phyloP scores from a whole-genome alignment of 2,888 invertebrate genomes.

The Hololepta plana region DNA sequence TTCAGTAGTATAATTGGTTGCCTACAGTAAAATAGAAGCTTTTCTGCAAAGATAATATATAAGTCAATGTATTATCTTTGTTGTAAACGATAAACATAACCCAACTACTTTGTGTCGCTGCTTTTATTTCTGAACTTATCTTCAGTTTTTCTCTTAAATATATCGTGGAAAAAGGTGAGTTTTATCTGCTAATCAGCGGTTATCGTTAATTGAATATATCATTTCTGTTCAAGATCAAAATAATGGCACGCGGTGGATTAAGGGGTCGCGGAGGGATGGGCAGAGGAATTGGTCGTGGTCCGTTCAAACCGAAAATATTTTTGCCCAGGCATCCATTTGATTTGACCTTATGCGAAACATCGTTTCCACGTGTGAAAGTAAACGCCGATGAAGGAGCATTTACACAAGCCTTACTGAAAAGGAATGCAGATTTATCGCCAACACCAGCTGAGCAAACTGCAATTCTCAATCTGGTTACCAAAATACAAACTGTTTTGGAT shows the following conservation, averaged over 20 bases:
- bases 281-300: slow-evolving; percentile 45
- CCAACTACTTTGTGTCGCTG: too few species aligned
- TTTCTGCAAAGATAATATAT: too few species aligned
- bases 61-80: too few species aligned
- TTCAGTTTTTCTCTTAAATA: too few species aligned
- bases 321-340: slow-evolving; percentile 73
- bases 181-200: too few species aligned
- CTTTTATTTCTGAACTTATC: too few species aligned
- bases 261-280: slow-evolving; percentile 43
- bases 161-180: too few species aligned
- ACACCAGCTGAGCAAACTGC: slow-evolving; percentile 81
- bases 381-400: slow-evolving; percentile 69
- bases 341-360: slow-evolving; percentile 68
- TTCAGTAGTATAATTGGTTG: too few species aligned
- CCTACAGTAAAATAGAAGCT: too few species aligned
- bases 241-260: slow-evolving; percentile 58
- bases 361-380: slow-evolving; percentile 72
- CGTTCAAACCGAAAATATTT: slow-evolving; percentile 42
- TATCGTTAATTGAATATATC: too few species aligned
- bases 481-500: slow-evolving; percentile 87
- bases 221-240: slow-evolving; percentile 9
- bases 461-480: slow-evolving; percentile 82
- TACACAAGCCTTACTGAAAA: slow-evolving; percentile 78
- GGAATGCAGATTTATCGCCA: slow-evolving; percentile 84
- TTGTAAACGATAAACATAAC: too few species aligned